Evolutionary conservation across 2,797 vertebrate genomes (phyloP), one percentile per base, ranked within the genome.

Genomic region (Gymnothorax reevesii): DNA sequence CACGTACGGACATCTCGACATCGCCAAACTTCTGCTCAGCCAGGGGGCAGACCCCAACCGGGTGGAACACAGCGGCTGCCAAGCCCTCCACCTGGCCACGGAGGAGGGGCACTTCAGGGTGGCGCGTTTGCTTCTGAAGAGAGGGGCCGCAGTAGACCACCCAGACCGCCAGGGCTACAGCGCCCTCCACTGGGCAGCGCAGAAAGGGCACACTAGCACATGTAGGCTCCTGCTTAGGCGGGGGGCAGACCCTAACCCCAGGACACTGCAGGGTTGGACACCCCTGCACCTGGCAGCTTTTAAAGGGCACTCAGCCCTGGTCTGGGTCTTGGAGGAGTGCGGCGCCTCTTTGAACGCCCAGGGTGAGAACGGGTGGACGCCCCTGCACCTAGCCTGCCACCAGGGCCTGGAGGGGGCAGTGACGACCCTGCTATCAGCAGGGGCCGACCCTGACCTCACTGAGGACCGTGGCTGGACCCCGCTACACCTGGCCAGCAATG

Each of bases 61-160:
- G 20, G 91, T 60, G 0, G 97, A 98, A 92, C 75, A 85, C 79
- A 94, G 93, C 79, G 94, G 94, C 0, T 92, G 92, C 89, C 97
- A 94, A 0, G 92, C 97, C 0, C 94, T 99, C 69, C 97, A 98
- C 20, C 90, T 97, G 64, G 94, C 95, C 0, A 95, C 97, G 0
- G 96, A 96, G 66, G 93, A 91, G 89, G 97, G 97, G 0, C 96
- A 97, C 88, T 96, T 97, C 91, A 92, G 97, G 79, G 93, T 97
- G 7, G 95, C 96, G 57, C 95, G 97, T 84, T 91, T 95, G 15
- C 85, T 98, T 86, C 87, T 98, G 89, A 95, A 95, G 83, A 95
- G 87, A 0, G 94, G 94, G 0, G 94, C 90, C 0, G 89, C 88
- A 0, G 90, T 92, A 0, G 91, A 97, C 57, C 33, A 88, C 82